A percentile compares a stretch with the other conserved stretches of the same genome.
phyloP scores from a whole-genome alignment of 2,113 vertebrate genomes.

The Mastomys natalensis region DNA sequence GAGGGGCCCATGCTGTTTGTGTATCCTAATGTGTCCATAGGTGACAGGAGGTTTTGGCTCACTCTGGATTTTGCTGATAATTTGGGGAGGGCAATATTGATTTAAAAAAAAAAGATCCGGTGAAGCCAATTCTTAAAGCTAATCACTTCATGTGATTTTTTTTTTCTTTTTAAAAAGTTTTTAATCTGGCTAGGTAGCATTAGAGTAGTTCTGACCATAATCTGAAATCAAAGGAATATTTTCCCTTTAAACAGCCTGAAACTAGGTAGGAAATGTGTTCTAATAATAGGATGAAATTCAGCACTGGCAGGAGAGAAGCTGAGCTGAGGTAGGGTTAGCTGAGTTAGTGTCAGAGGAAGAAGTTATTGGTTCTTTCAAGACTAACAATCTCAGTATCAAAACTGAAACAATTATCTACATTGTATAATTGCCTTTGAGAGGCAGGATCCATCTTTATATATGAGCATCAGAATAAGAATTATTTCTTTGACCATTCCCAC shows the following conservation, averaged over 20 bases:
- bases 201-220: background rate
- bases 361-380: background rate
- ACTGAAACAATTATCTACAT: slow-evolving; percentile 18
- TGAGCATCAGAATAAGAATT: background rate
- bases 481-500: background rate
- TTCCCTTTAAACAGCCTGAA: background rate
- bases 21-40: background rate
- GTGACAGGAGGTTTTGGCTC: background rate
- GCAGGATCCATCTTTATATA: background rate
- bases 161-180: background rate
- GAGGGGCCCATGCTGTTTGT: background rate
- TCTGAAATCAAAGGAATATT: slow-evolving; percentile 38
- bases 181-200: background rate
- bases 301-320: background rate
- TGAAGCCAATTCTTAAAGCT: background rate
- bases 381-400: background rate
- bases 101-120: background rate
- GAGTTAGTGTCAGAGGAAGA: background rate
- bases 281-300: slow-evolving; percentile 9
- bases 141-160: background rate
- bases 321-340: background rate
- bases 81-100: background rate
- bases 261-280: background rate
- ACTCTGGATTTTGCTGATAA: background rate
- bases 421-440: slow-evolving; percentile 27